A percentile compares a stretch with the other conserved stretches of the same genome.
Conservation (phyloP, 2,797 vertebrate species). For the Serranus cabrilla region DNA sequence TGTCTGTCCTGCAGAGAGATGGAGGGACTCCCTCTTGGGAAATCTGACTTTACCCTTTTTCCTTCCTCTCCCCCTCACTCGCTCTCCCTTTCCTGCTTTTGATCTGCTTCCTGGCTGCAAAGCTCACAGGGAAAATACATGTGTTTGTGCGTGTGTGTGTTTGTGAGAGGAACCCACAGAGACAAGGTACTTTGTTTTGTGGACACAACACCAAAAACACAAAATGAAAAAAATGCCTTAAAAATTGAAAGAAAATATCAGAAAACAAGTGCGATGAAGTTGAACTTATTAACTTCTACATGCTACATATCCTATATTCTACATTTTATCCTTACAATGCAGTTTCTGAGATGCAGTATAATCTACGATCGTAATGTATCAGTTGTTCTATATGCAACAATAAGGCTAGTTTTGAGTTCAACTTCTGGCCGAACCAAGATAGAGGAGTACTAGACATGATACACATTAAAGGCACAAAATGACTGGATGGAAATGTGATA, state of each 20-base stretch:
- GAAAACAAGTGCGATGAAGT: no score
- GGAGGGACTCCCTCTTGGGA: constrained; percentile 28
- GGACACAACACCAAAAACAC: no score
- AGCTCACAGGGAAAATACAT: constrained; percentile 18
- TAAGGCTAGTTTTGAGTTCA: no score
- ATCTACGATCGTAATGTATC: not conserved
- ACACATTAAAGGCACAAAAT: not conserved
- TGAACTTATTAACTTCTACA: no score
- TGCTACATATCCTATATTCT: no score
- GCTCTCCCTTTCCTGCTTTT: constrained; percentile 60
- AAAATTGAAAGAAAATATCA: no score
- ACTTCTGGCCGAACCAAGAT: not conserved
- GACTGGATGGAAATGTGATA: not conserved
- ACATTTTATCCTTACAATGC: no score
- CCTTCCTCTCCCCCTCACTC: constrained; percentile 38
- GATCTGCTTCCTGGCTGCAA: constrained; percentile 46
- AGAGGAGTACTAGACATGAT: not conserved
- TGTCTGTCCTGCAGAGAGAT: constrained; percentile 7
- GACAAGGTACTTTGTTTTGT: not conserved
- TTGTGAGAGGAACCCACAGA: constrained; percentile 1
- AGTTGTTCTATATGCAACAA: no score
- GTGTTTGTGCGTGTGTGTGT: constrained; percentile 5
- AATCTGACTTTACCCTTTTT: constrained; percentile 37
- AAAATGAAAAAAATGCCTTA: no score
- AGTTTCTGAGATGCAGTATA: not conserved